These are phyloP conservation scores for Polyommatus icarus DNA, from an alignment of 2,888 invertebrate genomes.

Conservation along the genomic window DNA sequence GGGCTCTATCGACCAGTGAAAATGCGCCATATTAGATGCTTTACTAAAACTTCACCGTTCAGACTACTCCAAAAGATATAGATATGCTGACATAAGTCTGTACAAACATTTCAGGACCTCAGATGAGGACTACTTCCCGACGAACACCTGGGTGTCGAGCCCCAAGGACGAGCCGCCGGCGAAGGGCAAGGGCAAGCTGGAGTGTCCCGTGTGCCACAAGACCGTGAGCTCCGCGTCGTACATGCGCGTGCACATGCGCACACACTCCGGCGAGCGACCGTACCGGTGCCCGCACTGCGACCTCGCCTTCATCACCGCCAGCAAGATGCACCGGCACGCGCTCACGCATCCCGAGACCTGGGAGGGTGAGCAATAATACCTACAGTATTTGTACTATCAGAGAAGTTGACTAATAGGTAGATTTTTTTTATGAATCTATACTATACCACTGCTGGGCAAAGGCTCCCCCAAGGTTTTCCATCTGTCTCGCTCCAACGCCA, in stretches of 20 bases:
- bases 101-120: slow-evolving; percentile 48
- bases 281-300: slow-evolving; percentile 63
- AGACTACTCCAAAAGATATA: too few species aligned
- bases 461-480: too few species aligned
- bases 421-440: too few species aligned
- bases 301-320: slow-evolving; percentile 65
- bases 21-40: too few species aligned
- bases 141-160: slow-evolving; percentile 62
- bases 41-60: too few species aligned
- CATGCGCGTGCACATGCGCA: slow-evolving; percentile 63
- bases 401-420: too few species aligned
- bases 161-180: slow-evolving; percentile 42
- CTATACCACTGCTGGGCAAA: too few species aligned
- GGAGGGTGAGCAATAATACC: slow-evolving; percentile 46
- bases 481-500: too few species aligned
- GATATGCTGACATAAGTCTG: not conserved
- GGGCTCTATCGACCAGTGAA: too few species aligned
- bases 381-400: not conserved
- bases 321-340: slow-evolving; percentile 70
- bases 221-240: slow-evolving; percentile 59
- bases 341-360: slow-evolving; percentile 58
- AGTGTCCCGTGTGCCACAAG: slow-evolving; percentile 60
- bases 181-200: slow-evolving; percentile 40
- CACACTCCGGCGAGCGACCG: slow-evolving; percentile 68
- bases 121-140: slow-evolving; percentile 69